These are phyloP conservation scores for Poecilobothrus nobilitatus DNA, from an alignment of 2,888 invertebrate genomes.

Conservation along the genomic window DNA sequence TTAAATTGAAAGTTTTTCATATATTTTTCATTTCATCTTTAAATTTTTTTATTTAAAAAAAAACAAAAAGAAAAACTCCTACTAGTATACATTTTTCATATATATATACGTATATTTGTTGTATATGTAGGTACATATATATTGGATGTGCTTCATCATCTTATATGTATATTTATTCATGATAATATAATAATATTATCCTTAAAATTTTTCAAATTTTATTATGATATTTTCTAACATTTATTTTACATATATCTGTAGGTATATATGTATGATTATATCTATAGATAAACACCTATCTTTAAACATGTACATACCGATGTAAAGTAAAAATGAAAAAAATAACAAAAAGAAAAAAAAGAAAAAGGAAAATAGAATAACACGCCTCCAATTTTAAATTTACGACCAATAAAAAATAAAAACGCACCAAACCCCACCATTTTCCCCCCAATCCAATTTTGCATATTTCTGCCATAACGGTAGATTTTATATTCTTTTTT, in stretches of 20 bases:
- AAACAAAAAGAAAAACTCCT: no score
- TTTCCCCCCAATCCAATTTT: conserved; percentile 21
- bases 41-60: no score
- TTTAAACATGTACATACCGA: no score
- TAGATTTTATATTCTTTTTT: conserved; percentile 15
- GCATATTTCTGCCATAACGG: conserved; percentile 25
- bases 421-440: conserved; percentile 20
- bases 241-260: no score
- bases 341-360: not conserved
- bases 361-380: not conserved
- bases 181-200: not conserved
- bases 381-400: conserved; percentile 38
- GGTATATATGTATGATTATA: not conserved
- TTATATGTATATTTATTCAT: not conserved
- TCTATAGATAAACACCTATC: not conserved
- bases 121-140: no score
- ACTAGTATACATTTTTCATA: no score
- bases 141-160: not conserved
- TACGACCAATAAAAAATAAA: conserved; percentile 38
- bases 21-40: no score
- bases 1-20: no score
- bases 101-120: no score
- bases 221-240: not conserved
- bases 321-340: not conserved
- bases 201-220: not conserved